These are phyloP conservation scores for Burhinus oedicnemus DNA, from an alignment of 2,113 vertebrate genomes.

Conservation along the genomic window DNA sequence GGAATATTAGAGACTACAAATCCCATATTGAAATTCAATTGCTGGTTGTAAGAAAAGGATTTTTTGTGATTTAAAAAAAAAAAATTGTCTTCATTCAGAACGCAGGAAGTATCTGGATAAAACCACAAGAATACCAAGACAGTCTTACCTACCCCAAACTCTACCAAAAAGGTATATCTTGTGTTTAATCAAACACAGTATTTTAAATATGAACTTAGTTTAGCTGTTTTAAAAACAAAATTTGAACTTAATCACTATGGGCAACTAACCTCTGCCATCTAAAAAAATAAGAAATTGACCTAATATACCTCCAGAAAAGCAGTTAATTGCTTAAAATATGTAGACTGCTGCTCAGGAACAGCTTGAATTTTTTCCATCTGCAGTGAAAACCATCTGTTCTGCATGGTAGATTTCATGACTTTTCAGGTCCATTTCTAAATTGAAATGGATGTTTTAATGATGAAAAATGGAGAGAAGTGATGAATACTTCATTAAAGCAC, in stretches of 20 bases:
- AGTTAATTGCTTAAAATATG: constrained; percentile 50
- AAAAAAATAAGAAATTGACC: background rate
- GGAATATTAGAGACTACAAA: background rate
- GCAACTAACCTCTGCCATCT: background rate
- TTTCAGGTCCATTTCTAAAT: constrained; percentile 60
- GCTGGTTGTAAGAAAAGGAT: background rate
- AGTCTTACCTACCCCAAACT: background rate
- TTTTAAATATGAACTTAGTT: background rate
- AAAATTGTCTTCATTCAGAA: background rate
- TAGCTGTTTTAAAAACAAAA: background rate
- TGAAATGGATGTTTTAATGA: constrained; percentile 65
- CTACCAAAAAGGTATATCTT: background rate
- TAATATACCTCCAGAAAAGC: background rate
- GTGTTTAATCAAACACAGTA: background rate
- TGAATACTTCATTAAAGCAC: constrained; percentile 64
- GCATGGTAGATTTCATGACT: constrained; percentile 59
- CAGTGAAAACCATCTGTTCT: constrained; percentile 65
- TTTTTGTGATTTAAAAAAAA: background rate
- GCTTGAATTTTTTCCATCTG: constrained; percentile 41
- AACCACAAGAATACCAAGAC: background rate
- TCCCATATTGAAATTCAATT: background rate
- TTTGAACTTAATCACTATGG: background rate
- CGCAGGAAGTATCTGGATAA: background rate
- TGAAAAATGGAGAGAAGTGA: constrained; percentile 38
- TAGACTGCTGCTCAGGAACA: constrained; percentile 29